Conservation (phyloP, 2,797 vertebrate species). For the Sebastes alutus region DNA sequence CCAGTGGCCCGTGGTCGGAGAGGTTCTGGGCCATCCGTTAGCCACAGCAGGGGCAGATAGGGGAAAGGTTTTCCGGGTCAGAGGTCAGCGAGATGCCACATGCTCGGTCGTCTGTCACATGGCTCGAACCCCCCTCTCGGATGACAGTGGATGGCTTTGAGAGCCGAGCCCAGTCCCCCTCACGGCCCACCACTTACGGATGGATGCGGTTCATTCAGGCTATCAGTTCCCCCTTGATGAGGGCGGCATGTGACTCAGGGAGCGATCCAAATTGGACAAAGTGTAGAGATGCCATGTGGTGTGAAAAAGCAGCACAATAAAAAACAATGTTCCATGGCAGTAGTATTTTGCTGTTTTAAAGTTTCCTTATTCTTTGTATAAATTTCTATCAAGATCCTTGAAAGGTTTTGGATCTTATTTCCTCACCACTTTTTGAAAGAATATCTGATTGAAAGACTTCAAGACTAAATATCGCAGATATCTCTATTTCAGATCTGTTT, state of each 20-base stretch:
- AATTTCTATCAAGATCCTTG: background rate
- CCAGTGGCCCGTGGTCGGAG: slow-evolving; percentile 57
- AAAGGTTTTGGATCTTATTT: background rate
- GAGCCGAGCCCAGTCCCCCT: slow-evolving; percentile 12
- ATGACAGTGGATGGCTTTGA: slow-evolving; percentile 70
- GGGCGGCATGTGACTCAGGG: slow-evolving; percentile 21
- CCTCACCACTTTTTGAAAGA: background rate
- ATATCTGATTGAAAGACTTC: background rate
- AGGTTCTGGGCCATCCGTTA: slow-evolving; percentile 62
- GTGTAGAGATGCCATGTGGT: slow-evolving; percentile 15
- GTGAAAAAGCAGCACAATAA: background rate
- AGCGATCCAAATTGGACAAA: slow-evolving; percentile 14
- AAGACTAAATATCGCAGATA: background rate
- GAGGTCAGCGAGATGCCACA: slow-evolving; percentile 77
- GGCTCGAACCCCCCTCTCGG: slow-evolving; percentile 45
- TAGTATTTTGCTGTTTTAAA: background rate
- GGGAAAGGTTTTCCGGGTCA: slow-evolving; percentile 68
- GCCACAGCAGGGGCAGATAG: slow-evolving; percentile 59
- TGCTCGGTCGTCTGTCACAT: slow-evolving; percentile 77
- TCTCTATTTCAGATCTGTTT: slow-evolving; percentile 21
- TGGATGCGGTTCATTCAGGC: slow-evolving; percentile 50
- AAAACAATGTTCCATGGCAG: background rate
- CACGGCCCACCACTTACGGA: slow-evolving; percentile 28
- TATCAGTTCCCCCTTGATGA: slow-evolving; percentile 35
- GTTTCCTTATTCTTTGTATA: background rate